These are phyloP conservation scores for Lethenteron reissneri DNA, from an alignment of 2,113 vertebrate genomes.

Conservation along the genomic window DNA sequence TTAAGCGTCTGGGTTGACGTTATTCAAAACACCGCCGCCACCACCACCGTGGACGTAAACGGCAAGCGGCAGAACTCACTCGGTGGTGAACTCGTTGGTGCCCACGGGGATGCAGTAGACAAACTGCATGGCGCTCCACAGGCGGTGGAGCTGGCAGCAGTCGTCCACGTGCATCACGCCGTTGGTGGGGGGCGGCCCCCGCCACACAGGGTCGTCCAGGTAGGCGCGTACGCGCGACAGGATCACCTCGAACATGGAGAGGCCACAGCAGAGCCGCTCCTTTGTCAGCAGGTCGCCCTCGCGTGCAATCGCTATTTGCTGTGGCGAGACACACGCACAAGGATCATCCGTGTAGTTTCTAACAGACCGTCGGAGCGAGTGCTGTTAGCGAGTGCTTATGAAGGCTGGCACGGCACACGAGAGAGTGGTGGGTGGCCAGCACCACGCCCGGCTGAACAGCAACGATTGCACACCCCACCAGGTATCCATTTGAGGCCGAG, in stretches of 20 bases:
- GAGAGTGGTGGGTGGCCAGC: too few relatives aligned
- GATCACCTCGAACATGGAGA: slow-evolving; percentile 67
- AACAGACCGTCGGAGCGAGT: too few relatives aligned
- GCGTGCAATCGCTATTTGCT: slow-evolving; percentile 61
- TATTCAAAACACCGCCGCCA: background rate
- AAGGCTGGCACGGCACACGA: too few relatives aligned
- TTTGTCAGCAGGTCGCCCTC: slow-evolving; percentile 61
- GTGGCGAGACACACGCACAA: background rate
- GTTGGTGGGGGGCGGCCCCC: slow-evolving; percentile 47
- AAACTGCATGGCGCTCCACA: slow-evolving; percentile 71
- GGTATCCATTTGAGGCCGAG: too few relatives aligned
- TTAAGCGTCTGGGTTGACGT: too few relatives aligned
- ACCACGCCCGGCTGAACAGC: too few relatives aligned
- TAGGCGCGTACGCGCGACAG: slow-evolving; percentile 41
- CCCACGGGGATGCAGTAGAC: slow-evolving; percentile 68
- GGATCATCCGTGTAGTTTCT: too few relatives aligned
- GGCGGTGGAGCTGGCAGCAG: slow-evolving; percentile 53
- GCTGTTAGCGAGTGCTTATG: too few relatives aligned
- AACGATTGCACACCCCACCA: too few relatives aligned
- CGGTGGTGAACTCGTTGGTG: slow-evolving; percentile 53
- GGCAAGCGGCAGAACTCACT: slow-evolving; percentile 26
- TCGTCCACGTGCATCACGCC: slow-evolving; percentile 68
- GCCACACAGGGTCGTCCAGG: slow-evolving; percentile 55
- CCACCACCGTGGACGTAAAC: fast-evolving
- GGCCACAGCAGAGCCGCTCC: slow-evolving; percentile 53